Base-by-base conservation (phyloP, 2,888 invertebrate genomes). In the Halocaridina rubra region DNA sequence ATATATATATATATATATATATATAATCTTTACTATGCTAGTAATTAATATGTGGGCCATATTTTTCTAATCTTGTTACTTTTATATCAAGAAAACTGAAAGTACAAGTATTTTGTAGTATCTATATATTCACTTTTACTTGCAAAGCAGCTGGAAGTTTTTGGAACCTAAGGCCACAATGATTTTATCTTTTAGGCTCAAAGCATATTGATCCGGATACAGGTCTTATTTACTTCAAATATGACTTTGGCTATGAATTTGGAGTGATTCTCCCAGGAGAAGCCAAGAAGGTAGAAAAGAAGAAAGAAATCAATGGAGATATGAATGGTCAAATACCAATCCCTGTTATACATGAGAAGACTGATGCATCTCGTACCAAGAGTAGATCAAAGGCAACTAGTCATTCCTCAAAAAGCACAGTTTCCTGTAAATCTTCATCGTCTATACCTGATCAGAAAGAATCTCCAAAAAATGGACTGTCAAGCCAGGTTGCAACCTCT, bases 231-330 rank as follows among this genome's bases (percentile, higher is more conserved):
- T 95, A 95, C 92, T 95, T 95, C 93, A 95, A 95, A 92, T 95
- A 95, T 90, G 95, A 95, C 92, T 95, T 95, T 90, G 95, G 95
- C 89, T 95, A 95, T 91, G 95, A 95, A 91, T 95, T 95, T 90
- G 95, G 95, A 86, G 93, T 95, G 88, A 93, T 95, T 71, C 92
- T 94, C 75, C 95, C 95, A 61, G 94, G 94, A 76, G 84, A 89
- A 89, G 88, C 88, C 67, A 89, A 89, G 61, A 89, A 89, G 78
- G 89, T 88, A 78, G 89, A 89, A 33, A 89, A 88, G 71, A 86
- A 85, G 39, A 84, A 86, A 30, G 75, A 86, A 39, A 85, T 85
- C 8, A 76, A 80, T 72, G 72, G 82, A 59, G 78, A 88, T 80
- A 33, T 69, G 59, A 79, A 86, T 84, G 91, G 92, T 80, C 94